A percentile compares a stretch with the other conserved stretches of the same genome.
Conservation (phyloP, 1,140 invertebrate species). For the Cydia pomonella region DNA sequence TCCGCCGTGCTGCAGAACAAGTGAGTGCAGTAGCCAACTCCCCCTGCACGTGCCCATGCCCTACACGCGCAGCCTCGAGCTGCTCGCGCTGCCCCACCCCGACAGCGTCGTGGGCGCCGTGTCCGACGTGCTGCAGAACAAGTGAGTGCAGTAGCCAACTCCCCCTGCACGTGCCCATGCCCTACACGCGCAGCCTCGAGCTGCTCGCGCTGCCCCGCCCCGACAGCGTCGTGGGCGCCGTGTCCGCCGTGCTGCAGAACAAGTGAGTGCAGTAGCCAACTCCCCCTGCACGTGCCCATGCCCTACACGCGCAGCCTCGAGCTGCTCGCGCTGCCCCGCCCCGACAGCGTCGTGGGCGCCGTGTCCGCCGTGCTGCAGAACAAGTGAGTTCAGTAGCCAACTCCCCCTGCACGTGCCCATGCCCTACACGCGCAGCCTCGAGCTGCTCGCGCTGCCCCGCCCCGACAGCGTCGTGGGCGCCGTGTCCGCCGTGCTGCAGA, state of each 20-base stretch:
- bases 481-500: slow-evolving; percentile 84
- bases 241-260: slow-evolving; percentile 83
- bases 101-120: slow-evolving; percentile 85
- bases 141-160: slow-evolving; percentile 64
- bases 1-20: slow-evolving; percentile 83
- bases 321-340: slow-evolving; percentile 82
- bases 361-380: slow-evolving; percentile 84
- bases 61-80: slow-evolving; percentile 94
- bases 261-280: slow-evolving; percentile 66
- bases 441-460: slow-evolving; percentile 85
- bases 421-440: slow-evolving; percentile 91
- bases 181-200: slow-evolving; percentile 94
- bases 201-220: slow-evolving; percentile 82
- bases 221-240: slow-evolving; percentile 84
- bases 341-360: slow-evolving; percentile 84
- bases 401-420: background rate
- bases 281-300: background rate
- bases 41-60: background rate
- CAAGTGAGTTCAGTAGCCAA: slow-evolving; percentile 67
- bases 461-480: slow-evolving; percentile 84
- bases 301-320: slow-evolving; percentile 93
- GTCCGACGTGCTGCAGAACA: slow-evolving; percentile 83
- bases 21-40: slow-evolving; percentile 92
- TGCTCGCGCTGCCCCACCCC: slow-evolving; percentile 88
- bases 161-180: background rate